Percentiles rank a stretch among this genome's conserved stretches.
Conservation (phyloP, 2,113 vertebrate genomes). For the Neopipo cinnamomea region DNA sequence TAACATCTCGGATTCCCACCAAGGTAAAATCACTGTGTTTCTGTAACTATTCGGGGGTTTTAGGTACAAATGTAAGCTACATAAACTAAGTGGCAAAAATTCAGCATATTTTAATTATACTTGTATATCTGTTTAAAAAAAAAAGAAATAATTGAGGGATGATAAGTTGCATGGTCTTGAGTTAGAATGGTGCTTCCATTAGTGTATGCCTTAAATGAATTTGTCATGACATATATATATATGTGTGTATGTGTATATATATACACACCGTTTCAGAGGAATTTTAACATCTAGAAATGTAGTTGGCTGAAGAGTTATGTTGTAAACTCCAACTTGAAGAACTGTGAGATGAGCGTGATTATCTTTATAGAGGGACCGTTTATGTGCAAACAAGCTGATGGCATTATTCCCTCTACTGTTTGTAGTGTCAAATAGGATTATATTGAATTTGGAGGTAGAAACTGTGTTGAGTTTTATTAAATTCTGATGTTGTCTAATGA, state of each 20-base stretch:
- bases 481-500: neutral
- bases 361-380: neutral
- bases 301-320: neutral
- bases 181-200: neutral
- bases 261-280: neutral
- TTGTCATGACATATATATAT: neutral
- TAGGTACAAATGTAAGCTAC: neutral
- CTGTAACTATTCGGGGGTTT: neutral
- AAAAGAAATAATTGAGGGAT: neutral
- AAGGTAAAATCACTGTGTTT: conserved; percentile 81
- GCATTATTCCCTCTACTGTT: neutral
- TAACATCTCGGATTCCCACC: conserved; percentile 89
- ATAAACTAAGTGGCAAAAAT: neutral
- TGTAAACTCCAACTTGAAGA: neutral
- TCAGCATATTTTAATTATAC: neutral
- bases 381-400: neutral
- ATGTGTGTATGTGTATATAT: neutral
- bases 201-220: neutral
- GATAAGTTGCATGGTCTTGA: neutral
- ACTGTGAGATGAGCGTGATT: neutral
- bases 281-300: neutral
- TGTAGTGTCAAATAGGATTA: neutral
- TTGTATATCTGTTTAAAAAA: neutral
- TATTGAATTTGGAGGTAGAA: neutral
- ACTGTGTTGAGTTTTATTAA: neutral